Evolutionary conservation across 2,113 vertebrate species (phyloP).

Genomic region (Barnardius zonarius): DNA sequence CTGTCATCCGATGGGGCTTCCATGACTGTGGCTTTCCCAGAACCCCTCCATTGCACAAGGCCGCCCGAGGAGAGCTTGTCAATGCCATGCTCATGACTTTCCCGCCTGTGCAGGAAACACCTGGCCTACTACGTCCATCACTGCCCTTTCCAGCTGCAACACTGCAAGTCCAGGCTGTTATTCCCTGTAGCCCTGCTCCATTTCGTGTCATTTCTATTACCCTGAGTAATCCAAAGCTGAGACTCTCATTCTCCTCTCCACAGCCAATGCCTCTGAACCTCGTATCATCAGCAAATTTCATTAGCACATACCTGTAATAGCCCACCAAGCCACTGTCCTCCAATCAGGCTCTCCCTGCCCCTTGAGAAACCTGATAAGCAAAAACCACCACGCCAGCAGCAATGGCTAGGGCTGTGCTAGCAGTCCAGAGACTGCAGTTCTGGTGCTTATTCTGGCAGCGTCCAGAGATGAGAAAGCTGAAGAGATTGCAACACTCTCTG

Average conservation of each 20-base stretch:
- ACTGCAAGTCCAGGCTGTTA: not conserved
- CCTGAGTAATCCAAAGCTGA: not conserved
- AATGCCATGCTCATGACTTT: not conserved
- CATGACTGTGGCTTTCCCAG: not conserved
- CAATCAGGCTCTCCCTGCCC: not conserved
- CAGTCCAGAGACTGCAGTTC: not conserved
- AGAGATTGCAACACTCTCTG: not conserved
- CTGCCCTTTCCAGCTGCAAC: not conserved
- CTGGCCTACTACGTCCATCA: not conserved
- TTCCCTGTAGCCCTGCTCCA: not conserved
- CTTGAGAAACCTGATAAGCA: not conserved
- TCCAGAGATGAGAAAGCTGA: not conserved
- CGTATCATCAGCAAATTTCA: not conserved
- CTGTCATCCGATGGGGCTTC: accelerated
- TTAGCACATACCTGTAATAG: not conserved
- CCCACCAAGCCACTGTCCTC: not conserved
- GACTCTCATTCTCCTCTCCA: not conserved
- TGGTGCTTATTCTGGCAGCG: not conserved
- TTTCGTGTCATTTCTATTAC: not conserved
- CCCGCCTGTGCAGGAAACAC: not conserved
- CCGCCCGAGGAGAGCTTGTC: not conserved
- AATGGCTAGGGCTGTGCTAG: not conserved
- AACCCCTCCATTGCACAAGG: not conserved
- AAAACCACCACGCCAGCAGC: not conserved
- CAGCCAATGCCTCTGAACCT: not conserved